These are phyloP conservation scores for Otolemur garnettii DNA, from an alignment of 2,113 vertebrate species.

Conservation along the genomic window DNA sequence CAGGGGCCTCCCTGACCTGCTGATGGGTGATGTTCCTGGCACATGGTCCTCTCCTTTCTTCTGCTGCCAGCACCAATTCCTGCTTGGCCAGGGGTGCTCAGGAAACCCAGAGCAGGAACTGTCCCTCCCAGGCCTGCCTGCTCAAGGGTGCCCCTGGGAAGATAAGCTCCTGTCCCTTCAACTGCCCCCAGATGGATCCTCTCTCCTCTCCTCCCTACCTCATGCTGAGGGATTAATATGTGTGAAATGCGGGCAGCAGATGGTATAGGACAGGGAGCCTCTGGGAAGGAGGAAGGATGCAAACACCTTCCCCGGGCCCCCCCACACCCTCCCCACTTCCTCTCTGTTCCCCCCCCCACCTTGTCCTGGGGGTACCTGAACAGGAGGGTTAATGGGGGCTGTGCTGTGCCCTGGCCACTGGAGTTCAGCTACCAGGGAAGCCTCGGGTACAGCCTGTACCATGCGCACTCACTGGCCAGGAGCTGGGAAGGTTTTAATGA, in stretches of 20 bases:
- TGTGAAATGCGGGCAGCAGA: background rate
- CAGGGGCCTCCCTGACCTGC: background rate
- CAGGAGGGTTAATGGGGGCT: background rate
- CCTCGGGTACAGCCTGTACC: background rate
- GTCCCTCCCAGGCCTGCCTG: background rate
- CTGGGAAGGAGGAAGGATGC: background rate
- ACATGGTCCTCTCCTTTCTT: too few species aligned
- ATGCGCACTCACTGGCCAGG: background rate
- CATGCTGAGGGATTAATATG: background rate
- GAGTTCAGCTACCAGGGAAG: background rate
- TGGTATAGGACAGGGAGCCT: background rate
- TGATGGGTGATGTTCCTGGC: background rate
- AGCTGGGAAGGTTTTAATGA: background rate
- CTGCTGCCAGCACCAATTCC: too few species aligned
- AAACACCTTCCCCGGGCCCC: background rate
- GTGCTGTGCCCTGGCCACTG: background rate
- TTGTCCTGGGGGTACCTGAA: background rate
- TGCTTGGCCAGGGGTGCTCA: background rate
- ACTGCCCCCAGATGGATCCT: too few species aligned
- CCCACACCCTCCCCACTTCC: too few species aligned
- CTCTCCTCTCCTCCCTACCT: background rate
- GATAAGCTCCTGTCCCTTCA: rapidly evolving
- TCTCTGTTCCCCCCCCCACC: background rate
- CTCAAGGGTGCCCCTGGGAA: rapidly evolving
- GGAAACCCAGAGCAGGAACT: background rate